Conservation (phyloP, 2,888 invertebrate genomes). For the Parochlus steinenii region DNA sequence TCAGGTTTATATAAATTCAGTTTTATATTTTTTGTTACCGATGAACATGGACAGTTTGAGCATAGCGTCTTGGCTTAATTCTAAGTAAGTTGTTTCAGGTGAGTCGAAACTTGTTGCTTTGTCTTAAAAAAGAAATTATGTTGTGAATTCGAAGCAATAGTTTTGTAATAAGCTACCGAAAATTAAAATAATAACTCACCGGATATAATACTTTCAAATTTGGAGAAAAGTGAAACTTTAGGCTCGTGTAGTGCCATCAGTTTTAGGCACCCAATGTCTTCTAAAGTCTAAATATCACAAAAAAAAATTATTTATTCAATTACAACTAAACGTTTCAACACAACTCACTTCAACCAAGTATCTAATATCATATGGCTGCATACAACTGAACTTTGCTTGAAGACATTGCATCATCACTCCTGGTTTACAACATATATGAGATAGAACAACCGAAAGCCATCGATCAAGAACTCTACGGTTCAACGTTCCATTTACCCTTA, state of each 20-base stretch:
- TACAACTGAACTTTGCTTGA: slow-evolving; percentile 40
- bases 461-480: slow-evolving; percentile 49
- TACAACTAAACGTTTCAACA: slow-evolving; percentile 8
- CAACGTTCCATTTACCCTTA: slow-evolving; percentile 51
- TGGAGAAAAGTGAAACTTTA: slow-evolving; percentile 32
- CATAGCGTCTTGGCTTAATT: slow-evolving; percentile 33
- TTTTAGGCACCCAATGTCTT: slow-evolving; percentile 36
- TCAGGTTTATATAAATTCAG: slow-evolving; percentile 33
- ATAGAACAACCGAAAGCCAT: slow-evolving; percentile 48
- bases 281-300: slow-evolving; percentile 34
- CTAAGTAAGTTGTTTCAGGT: slow-evolving; percentile 33
- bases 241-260: slow-evolving; percentile 24
- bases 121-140: slow-evolving; percentile 21
- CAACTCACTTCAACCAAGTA: slow-evolving; percentile 41
- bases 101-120: slow-evolving; percentile 32
- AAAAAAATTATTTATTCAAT: slow-evolving; percentile 20
- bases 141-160: slow-evolving; percentile 11
- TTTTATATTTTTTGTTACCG: slow-evolving; percentile 36
- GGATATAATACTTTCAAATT: slow-evolving; percentile 23
- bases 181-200: slow-evolving; percentile 21
- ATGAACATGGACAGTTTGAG: slow-evolving; percentile 37
- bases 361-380: slow-evolving; percentile 46
- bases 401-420: slow-evolving; percentile 37
- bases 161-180: slow-evolving; percentile 8
- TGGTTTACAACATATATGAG: slow-evolving; percentile 44